Evolutionary conservation across 2,113 vertebrate species (phyloP), one percentile per base, ranked within the genome.

Genomic region (Nannobrachium achirus): DNA sequence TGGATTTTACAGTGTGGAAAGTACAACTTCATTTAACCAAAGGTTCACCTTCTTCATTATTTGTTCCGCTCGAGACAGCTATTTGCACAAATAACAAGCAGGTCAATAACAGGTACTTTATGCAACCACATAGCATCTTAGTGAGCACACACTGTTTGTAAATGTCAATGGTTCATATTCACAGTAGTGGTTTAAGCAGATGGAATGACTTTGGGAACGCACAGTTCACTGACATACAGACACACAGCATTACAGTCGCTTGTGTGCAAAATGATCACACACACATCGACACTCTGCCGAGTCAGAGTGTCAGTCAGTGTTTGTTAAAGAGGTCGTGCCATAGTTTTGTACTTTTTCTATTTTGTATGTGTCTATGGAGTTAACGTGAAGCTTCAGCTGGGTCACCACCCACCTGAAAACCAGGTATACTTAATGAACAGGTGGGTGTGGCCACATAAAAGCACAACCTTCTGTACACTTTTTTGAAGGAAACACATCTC

Each of bases 31-130:
- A 62, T 63, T 70, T 63, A 61, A 50, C 58, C 15, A 66, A 52
- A 78, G 70, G 57, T 46, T 55, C 56, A 51, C 10, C 0, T 52
- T 58, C 79, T 58, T 46, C 58, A 78, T 86, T 71, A 79, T 82
- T 69, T 46, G 53, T 55, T 63, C 62, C 65, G 69, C 67, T 42
- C 25, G 66, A 70, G 80, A 73, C 69, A 66, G 39, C 1, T n/a
- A 42, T 57, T 56, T 64, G 65, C 75, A 75, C 70, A 80, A 83
- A 85, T 81, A 86, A 82, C n/a, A 78, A 61, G 39, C 64, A 61
- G 42, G 60, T 45, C 15, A 8, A 66, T 63, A 79, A 63, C 2
- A 33, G 25, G 25, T 33, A 33, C 25, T 33, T 3, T 33, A 33
- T 33, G 25, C 25, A 33, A 33, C 1, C 25, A 33, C 25, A 33